Evolutionary conservation across 2,113 vertebrate species (phyloP).

Genomic region (Ellobius talpinus): DNA sequence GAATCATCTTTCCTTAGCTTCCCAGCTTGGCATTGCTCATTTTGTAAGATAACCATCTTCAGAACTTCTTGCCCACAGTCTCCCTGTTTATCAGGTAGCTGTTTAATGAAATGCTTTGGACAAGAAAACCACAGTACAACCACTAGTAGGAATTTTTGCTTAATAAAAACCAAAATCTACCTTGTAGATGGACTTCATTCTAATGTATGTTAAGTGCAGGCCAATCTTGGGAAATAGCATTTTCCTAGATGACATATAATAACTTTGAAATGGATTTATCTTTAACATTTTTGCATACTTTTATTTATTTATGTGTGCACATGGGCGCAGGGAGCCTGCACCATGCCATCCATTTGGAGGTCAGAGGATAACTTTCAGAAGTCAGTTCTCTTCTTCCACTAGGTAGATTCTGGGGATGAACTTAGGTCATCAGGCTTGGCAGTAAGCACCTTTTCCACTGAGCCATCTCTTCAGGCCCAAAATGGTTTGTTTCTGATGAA

Average conservation of each 20-base stretch:
- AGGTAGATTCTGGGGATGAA: neutral
- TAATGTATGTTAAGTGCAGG: constrained; percentile 15
- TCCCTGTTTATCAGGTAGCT: neutral
- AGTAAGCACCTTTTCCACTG: neutral
- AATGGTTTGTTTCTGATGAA: constrained; percentile 35
- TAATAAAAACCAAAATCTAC: constrained; percentile 12
- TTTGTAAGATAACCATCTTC: neutral
- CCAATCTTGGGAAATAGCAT: constrained; percentile 42
- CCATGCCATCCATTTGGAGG: neutral
- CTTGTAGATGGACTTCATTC: neutral
- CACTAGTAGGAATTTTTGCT: constrained; percentile 50
- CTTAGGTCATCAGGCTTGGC: neutral
- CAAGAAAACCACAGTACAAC: constrained; percentile 40
- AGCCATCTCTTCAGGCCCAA: neutral
- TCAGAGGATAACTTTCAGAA: neutral
- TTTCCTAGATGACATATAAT: neutral
- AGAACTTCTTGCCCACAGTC: neutral
- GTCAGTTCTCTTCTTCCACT: no score
- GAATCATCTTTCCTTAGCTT: neutral
- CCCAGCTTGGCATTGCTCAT: neutral
- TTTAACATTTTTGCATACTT: neutral
- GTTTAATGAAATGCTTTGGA: constrained; percentile 24
- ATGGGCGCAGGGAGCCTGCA: neutral
- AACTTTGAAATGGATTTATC: constrained; percentile 42
- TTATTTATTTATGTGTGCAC: neutral